phyloP scores from a whole-genome alignment of 2,797 vertebrate species.

The Sebastes oblongus region DNA sequence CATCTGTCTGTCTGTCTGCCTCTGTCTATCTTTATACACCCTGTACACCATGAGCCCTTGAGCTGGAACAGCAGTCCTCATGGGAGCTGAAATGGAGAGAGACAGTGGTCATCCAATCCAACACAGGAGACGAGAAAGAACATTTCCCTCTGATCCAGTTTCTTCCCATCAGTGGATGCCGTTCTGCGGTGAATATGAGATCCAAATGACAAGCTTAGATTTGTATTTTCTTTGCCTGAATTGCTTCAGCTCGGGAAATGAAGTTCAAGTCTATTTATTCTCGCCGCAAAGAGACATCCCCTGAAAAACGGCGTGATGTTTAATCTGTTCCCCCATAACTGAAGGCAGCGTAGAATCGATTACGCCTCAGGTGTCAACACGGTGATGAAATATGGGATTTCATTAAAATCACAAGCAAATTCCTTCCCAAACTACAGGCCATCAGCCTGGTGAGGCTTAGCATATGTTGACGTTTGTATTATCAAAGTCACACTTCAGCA shows the following conservation, averaged over 20 bases:
- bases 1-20: neutral
- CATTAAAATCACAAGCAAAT: slow-evolving; percentile 47
- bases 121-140: slow-evolving; percentile 5
- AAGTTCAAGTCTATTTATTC: slow-evolving; percentile 29
- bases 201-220: slow-evolving; percentile 16
- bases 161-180: neutral
- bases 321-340: slow-evolving; percentile 19
- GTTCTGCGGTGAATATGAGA: neutral
- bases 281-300: slow-evolving; percentile 6
- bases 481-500: slow-evolving; percentile 56
- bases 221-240: slow-evolving; percentile 35
- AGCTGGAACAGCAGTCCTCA: slow-evolving; percentile 29
- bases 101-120: slow-evolving; percentile 7
- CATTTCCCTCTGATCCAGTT: slow-evolving; percentile 20
- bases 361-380: slow-evolving; percentile 43
- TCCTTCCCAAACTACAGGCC: slow-evolving; percentile 31
- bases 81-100: slow-evolving; percentile 12
- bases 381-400: slow-evolving; percentile 41
- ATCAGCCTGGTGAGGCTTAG: slow-evolving; percentile 43
- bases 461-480: slow-evolving; percentile 59
- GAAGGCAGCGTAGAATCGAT: slow-evolving; percentile 15
- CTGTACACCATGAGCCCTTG: slow-evolving; percentile 3
- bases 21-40: neutral
- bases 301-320: neutral
- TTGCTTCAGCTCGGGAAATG: slow-evolving; percentile 6